Evolutionary conservation across 2,888 invertebrate genomes (phyloP).

Genomic region (Acanthoscelides obtectus): DNA sequence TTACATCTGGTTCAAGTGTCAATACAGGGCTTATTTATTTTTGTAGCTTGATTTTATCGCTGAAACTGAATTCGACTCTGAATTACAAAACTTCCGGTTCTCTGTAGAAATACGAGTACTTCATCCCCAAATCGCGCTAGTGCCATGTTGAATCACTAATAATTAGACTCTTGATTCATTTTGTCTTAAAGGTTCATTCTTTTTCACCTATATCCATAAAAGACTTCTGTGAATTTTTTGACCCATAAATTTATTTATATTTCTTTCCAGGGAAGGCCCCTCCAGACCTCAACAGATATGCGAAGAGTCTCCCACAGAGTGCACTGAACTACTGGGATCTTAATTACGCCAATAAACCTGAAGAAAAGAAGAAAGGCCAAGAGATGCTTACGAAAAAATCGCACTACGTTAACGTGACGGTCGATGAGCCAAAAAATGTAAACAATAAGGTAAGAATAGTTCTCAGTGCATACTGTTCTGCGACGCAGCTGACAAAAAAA

Average conservation of each 20-base stretch:
- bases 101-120: too few species aligned
- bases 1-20: too few species aligned
- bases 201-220: too few species aligned
- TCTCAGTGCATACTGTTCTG: too few species aligned
- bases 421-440: constrained; percentile 46
- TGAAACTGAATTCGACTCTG: too few species aligned
- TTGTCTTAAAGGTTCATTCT: too few species aligned
- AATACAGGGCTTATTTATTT: too few species aligned
- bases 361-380: constrained; percentile 40
- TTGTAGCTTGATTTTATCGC: neutral
- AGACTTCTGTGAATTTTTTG: neutral
- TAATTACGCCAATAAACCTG: constrained; percentile 40
- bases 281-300: constrained; percentile 58
- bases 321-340: constrained; percentile 48
- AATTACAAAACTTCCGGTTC: too few species aligned
- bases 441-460: constrained; percentile 36
- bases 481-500: too few species aligned
- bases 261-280: constrained; percentile 38
- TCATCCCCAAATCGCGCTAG: too few species aligned
- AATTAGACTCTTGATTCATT: too few species aligned
- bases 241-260: constrained; percentile 31
- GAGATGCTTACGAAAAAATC: constrained; percentile 37
- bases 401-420: constrained; percentile 44
- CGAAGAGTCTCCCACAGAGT: constrained; percentile 54
- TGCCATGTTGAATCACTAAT: too few species aligned